Conservation (phyloP, 2,888 invertebrate genomes). For the Caenorhabditis uteleia region DNA sequence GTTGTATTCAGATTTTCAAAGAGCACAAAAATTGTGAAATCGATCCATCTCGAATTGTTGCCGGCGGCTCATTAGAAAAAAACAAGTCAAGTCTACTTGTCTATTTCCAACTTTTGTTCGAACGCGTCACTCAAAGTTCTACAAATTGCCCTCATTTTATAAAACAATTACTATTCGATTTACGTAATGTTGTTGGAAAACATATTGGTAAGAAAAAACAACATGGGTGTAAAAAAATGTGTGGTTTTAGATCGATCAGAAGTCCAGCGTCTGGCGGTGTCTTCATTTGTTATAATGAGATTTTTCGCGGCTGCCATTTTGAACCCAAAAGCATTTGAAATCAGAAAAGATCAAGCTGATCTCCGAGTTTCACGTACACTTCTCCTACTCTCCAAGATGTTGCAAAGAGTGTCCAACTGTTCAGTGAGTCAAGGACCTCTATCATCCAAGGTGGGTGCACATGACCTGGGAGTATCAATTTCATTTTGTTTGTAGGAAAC, state of each 20-base stretch:
- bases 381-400: slow-evolving; percentile 66
- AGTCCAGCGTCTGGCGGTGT: slow-evolving; percentile 62
- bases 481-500: no score
- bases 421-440: slow-evolving; percentile 61
- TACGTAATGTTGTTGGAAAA: slow-evolving; percentile 59
- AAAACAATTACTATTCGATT: slow-evolving; percentile 59
- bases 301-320: slow-evolving; percentile 69
- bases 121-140: slow-evolving; percentile 59
- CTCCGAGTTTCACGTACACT: slow-evolving; percentile 63
- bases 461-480: no score
- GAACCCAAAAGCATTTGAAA: slow-evolving; percentile 65
- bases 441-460: slow-evolving; percentile 53
- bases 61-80: slow-evolving; percentile 26
- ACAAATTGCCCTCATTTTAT: slow-evolving; percentile 61
- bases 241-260: slow-evolving; percentile 44
- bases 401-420: slow-evolving; percentile 66
- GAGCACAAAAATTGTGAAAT: slow-evolving; percentile 67
- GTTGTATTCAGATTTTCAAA: slow-evolving; percentile 59
- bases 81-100: slow-evolving; percentile 49
- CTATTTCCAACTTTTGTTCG: slow-evolving; percentile 63
- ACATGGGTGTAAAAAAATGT: neutral
- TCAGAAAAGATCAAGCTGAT: slow-evolving; percentile 63
- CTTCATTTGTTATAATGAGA: slow-evolving; percentile 68
- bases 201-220: slow-evolving; percentile 22
- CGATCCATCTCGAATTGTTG: slow-evolving; percentile 59